Evolutionary conservation across 2,797 vertebrate genomes (phyloP), one percentile per base, ranked within the genome.

Genomic region (Sciurus carolinensis): DNA sequence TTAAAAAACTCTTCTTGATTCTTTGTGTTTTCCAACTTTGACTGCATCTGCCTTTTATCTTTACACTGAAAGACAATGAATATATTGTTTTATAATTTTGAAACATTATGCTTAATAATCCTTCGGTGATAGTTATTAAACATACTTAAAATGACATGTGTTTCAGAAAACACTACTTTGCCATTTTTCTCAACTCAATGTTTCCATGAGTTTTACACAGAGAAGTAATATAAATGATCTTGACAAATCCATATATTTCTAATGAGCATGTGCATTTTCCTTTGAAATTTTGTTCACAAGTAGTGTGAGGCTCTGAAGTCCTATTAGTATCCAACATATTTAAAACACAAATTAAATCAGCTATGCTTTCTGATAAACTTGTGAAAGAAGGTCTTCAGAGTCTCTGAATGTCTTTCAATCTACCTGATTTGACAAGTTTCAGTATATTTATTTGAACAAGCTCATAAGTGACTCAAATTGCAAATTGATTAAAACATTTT

Each of bases 291-390:
- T 66, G 86, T 69, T 95, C 1, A 1, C 62, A 83, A 73, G 33
- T 14, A 66, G 14, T 84, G 26, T 4, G 28, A 94, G 50, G 80
- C 44, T 81, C 44, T 2, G 57, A 62, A 36, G 7, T 59, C 85
- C 71, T 95, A 94, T 97, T 96, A 94, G 13, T 5, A 47, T 47
- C 83, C 30, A 94, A 76, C 7, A 89, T 90, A 95, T 83, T 95
- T 95, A 94, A 95, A 96, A 95, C 64, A 90, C 44, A 90, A 97
- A 97, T 77, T 84, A 92, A 90, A 62, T 3, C 15, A 81, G 39
- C 26, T 95, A 72, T 67, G 22, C 39, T 94, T 98, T 95, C 28
- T 28, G 86, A 87, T 81, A 84, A 95, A 96, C 75, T 7, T 82
- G 42, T 64, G 66, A 89, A 3, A 67, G 72, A 89, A 88, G 0